Base-by-base conservation (phyloP, 2,888 invertebrate species). In the Spisula solida region DNA sequence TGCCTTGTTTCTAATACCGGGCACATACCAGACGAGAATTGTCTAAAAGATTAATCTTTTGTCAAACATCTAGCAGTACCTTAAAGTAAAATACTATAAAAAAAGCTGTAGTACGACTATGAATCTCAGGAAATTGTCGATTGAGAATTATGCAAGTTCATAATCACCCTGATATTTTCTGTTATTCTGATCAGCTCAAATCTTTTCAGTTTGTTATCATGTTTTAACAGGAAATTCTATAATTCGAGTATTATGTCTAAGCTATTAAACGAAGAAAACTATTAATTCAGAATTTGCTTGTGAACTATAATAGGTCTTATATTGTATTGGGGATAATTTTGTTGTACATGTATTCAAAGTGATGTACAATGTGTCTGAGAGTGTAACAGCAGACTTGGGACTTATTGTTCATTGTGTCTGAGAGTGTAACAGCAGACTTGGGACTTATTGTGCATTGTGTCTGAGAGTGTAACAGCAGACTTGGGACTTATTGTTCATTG, bases 191-290 rank as follows among this genome's bases (percentile, higher is more conserved):
- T 66, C 25, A 25, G 25, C 60, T 66, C 6, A 51, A 51, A 51
- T 51, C 25, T 66, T 66, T 60, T 2, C 2, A 41, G 8, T 41
- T 66, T 20, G n/a, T 25, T 25, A 25, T 66, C 60, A 66, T 25
- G 60, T 66, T 66, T 66, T 66, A 25, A 66, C 60, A 66, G 60
- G 60, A 66, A n/a, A 66, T 66, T 66, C 25, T 8, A 25, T 66
- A 16, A n/a, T 66, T 66, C n/a, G n/a, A 0, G 10, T 66, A 66
- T 66, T 25, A 60, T 60, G n/a, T 25, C 2, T 25, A 66, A 25
- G 60, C 10, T 66, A 66, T 25, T 66, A 12, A 41, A 25, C 6
- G 60, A 66, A 12, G 60, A 41, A 66, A n/a, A 66, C 60, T 66
- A 25, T 66, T 66, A 66, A 10, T 66, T 5, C 25, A 66, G 25